Evolutionary conservation across 1,140 invertebrate species (phyloP).

Genomic region (Trachelipus rathkii): DNA sequence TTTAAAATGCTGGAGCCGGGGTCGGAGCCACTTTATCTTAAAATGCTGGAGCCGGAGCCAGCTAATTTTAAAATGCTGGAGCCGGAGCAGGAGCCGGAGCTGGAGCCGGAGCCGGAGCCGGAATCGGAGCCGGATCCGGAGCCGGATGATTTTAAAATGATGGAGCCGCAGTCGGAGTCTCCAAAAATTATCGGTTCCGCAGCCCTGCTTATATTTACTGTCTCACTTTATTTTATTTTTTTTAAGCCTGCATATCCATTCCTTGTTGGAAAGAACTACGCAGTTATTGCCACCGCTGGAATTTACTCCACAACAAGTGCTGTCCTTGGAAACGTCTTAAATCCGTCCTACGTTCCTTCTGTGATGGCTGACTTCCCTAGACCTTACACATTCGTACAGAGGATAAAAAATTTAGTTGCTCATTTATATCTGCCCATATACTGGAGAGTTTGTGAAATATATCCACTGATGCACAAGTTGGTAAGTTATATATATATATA

Average conservation of each 20-base stretch:
- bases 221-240: neutral
- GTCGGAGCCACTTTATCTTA: no score
- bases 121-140: no score
- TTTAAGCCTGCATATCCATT: slow-evolving; percentile 11
- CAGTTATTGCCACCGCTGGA: neutral
- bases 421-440: slow-evolving; percentile 2
- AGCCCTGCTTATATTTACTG: neutral
- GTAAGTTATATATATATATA: neutral
- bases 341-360: slow-evolving; percentile 14
- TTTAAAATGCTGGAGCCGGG: no score
- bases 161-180: no score
- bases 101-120: no score
- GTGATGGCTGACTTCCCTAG: slow-evolving; percentile 19
- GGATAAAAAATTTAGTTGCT: neutral
- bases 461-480: neutral
- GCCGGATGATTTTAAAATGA: no score
- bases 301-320: neutral
- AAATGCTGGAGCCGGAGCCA: no score
- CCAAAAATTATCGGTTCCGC: neutral
- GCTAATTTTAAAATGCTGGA: no score
- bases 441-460: neutral
- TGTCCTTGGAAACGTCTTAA: slow-evolving; percentile 20
- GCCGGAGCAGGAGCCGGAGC: no score
- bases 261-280: neutral
- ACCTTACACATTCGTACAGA: neutral